Base-by-base conservation (phyloP, 2,797 vertebrate species). In the Sebastes melanostomus region DNA sequence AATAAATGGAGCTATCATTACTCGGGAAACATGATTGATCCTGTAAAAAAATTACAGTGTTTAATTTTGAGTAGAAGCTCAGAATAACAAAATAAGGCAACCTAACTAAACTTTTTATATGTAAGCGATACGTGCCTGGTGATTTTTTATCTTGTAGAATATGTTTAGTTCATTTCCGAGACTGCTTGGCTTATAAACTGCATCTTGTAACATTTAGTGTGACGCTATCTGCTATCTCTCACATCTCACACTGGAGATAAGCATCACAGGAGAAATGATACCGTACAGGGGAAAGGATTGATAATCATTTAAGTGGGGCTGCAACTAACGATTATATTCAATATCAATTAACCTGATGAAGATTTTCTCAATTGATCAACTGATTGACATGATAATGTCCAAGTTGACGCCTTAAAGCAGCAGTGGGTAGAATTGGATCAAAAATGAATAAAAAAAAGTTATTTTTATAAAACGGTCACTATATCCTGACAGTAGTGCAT, bases 1-100 rank as follows among this genome's bases (percentile, higher is more conserved):
- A 89, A 90, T 87, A 91, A 89, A 92, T 88, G 67, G 83, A 90
- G 80, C 79, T 80, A 89, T 83, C 83, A 84, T 83, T 78, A 87
- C 82, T 80, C 69, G 52, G 78, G 65, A 71, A 86, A 80, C 67
- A 67, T 75, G 80, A 89, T 80, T 88, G 85, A 90, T 87, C 77
- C 30, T 61, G 65, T 32, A 74, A 69, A 62, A 65, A 62, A 59
- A 76, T 74, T 56, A 61, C 22, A 38, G 56, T 34, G 72, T 18
- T 76, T 52, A 46, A 75, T 22, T 81, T 70, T 11, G 22, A 82
- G 13, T 7, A 42, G 54, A 78, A 55, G 65, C 63, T 81, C 58
- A 8, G 36, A 58, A 29, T 65, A 29, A 60, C 22, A 66, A 72
- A 66, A 66, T 22, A 54, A 34, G 22, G 20, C 13, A 42, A 75